Evolutionary conservation across 2,888 invertebrate species (phyloP).

Genomic region (Dioctria rufipes): DNA sequence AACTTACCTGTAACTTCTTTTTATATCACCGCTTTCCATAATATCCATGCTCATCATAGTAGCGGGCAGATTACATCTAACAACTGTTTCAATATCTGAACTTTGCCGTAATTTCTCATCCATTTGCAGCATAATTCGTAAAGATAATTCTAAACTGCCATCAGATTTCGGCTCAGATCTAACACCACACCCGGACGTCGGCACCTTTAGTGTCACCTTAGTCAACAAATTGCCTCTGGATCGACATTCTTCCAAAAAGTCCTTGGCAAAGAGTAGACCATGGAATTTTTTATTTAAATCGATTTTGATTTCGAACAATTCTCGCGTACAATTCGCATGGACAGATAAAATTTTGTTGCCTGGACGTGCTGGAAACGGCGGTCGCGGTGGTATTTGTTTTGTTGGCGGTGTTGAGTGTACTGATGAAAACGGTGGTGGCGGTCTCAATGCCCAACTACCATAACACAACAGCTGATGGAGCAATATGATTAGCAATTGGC

Average conservation of each 20-base stretch:
- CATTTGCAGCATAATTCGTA: slow-evolving; percentile 82
- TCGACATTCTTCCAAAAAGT: slow-evolving; percentile 81
- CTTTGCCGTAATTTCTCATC: slow-evolving; percentile 82
- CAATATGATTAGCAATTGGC: slow-evolving; percentile 64
- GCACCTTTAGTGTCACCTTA: slow-evolving; percentile 66
- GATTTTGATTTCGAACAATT: slow-evolving; percentile 76
- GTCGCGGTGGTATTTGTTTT: slow-evolving; percentile 16
- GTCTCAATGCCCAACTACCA: slow-evolving; percentile 67
- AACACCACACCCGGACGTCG: slow-evolving; percentile 77
- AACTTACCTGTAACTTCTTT: slow-evolving; percentile 55
- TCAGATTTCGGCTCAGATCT: slow-evolving; percentile 74
- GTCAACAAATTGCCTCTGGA: slow-evolving; percentile 73
- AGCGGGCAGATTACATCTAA: slow-evolving; percentile 73
- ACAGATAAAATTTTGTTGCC: slow-evolving; percentile 76
- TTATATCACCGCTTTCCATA: slow-evolving; percentile 22
- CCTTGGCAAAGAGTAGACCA: slow-evolving; percentile 82
- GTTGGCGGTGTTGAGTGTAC: slow-evolving; percentile 36
- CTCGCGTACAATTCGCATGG: slow-evolving; percentile 77
- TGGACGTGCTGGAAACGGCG: slow-evolving; percentile 53
- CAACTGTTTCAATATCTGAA: slow-evolving; percentile 78
- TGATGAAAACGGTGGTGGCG: slow-evolving; percentile 62
- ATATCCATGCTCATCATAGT: slow-evolving; percentile 67
- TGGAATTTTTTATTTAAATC: slow-evolving; percentile 76
- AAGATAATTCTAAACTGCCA: slow-evolving; percentile 76
- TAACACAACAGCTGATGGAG: slow-evolving; percentile 66